Evolutionary conservation across 2,888 invertebrate species (phyloP), one percentile per base, ranked within the genome.

Genomic region (Protonemura montana): DNA sequence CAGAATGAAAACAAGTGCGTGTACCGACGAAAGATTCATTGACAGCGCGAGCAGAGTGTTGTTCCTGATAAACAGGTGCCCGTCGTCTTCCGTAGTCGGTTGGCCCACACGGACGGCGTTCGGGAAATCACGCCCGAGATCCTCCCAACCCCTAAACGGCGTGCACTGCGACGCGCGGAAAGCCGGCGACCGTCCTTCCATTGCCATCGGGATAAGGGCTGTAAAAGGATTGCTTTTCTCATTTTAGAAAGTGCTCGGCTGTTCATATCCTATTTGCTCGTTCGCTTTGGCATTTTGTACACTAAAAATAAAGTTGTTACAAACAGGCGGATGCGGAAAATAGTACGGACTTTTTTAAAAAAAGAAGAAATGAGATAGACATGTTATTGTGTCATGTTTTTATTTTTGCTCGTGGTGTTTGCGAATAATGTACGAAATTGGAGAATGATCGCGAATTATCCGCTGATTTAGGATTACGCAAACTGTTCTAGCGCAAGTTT

Each of bases 211-310:
- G 13, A 59, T 59, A 59, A 59, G 59, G 59, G 6, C 59, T 59
- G 59, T 59, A 59, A 59, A 59, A 59, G 59, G 59, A 59, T 59
- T 59, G 59, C 59, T 59, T 59, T 59, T 59, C 59, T 59, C 59
- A 59, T 59, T 59, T 59, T 59, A 59, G 59, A 59, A 59, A 59
- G 59, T 59, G 59, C 59, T 59, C 59, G 7, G 16, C 59, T 59
- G 59, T 13, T 59, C 59, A 59, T 59, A 59, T 59, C 59, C 59
- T 59, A 59, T 59, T 59, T 59, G 13, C 59, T 59, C 59, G 59
- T 21, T 59, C 59, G 59, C 59, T 21, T 10, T 59, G 1, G 16
- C 21, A 59, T 59, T 59, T 59, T 59, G 21, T 59, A 13, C 59
- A 59, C 59, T 59, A 59, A 59, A 59, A 59, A 59, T 59, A 59